Conservation (phyloP, 92 coral and sea anemone genomes). For the Epizoanthus rinbou region DNA sequence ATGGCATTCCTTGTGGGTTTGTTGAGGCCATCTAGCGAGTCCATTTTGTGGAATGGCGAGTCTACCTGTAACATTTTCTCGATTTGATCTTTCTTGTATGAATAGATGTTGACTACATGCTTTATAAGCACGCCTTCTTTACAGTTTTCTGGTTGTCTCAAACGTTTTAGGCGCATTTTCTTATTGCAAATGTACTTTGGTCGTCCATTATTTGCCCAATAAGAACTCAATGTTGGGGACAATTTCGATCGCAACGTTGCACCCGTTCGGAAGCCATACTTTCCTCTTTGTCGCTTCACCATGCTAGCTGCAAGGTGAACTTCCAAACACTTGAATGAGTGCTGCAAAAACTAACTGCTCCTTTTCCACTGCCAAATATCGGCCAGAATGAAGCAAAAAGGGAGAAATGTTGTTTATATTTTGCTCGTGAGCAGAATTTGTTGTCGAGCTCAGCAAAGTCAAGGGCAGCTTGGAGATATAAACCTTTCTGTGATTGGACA, state of each 20-base stretch:
- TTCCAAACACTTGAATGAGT: too few species aligned
- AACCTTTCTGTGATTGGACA: conserved; percentile 17
- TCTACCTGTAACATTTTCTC: conserved; percentile 23
- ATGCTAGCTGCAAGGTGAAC: neutral
- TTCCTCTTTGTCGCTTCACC: conserved; percentile 29
- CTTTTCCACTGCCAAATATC: too few species aligned
- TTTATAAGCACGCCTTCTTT: conserved; percentile 29
- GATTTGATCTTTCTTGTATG: conserved; percentile 8
- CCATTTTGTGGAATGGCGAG: conserved; percentile 19
- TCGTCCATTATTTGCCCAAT: neutral
- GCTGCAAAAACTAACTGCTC: neutral
- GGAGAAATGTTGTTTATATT: neutral
- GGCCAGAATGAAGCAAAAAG: too few species aligned
- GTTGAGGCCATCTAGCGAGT: conserved; percentile 24
- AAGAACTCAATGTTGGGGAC: neutral
- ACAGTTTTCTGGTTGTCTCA: conserved; percentile 29
- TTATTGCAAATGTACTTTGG: conserved; percentile 34
- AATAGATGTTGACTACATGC: conserved; percentile 8
- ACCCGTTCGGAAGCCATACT: conserved; percentile 36
- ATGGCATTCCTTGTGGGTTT: conserved; percentile 4
- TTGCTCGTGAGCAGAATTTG: neutral
- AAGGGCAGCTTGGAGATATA: neutral
- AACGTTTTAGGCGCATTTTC: conserved; percentile 33
- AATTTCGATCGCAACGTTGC: conserved; percentile 32
- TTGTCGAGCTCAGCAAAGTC: conserved; percentile 14